Evolutionary conservation across 1,140 invertebrate species (phyloP).

Genomic region (Sycophila sp.): DNA sequence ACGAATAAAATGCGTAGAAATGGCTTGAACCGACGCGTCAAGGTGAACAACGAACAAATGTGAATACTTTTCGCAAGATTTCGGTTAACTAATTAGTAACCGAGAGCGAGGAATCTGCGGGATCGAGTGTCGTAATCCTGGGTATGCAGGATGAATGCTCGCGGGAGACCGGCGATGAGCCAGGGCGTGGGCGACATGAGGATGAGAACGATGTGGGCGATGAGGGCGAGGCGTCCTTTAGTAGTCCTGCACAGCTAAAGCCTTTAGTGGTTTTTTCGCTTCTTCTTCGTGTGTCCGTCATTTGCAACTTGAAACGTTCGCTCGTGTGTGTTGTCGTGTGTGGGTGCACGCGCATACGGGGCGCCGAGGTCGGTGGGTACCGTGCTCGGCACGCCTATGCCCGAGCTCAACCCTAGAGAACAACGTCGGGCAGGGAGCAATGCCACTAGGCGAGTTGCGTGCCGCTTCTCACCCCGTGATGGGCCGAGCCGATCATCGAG

Average conservation of each 20-base stretch:
- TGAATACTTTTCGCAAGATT: no score
- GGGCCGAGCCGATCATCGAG: slow-evolving; percentile 42
- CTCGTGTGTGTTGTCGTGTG: slow-evolving; percentile 42
- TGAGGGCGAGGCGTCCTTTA: not conserved
- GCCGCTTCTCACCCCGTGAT: slow-evolving; percentile 57
- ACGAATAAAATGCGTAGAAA: no score
- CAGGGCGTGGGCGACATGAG: not conserved
- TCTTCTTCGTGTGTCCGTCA: not conserved
- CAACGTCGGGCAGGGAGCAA: slow-evolving; percentile 81
- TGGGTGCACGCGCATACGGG: slow-evolving; percentile 33
- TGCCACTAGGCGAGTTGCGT: slow-evolving; percentile 74
- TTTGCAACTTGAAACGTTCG: slow-evolving; percentile 8
- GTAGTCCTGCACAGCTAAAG: not conserved
- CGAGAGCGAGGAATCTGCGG: no score
- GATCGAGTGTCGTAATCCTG: no score
- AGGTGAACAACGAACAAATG: no score
- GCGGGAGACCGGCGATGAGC: no score
- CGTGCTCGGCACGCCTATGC: slow-evolving; percentile 2
- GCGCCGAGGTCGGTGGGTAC: not conserved
- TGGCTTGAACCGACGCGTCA: no score
- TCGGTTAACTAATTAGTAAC: no score
- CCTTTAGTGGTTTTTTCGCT: not conserved
- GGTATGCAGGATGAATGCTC: no score
- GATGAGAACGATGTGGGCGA: not conserved
- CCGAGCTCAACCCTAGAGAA: slow-evolving; percentile 68